These are phyloP conservation scores for Scomber colias DNA, from an alignment of 2,113 vertebrate genomes.

Conservation along the genomic window DNA sequence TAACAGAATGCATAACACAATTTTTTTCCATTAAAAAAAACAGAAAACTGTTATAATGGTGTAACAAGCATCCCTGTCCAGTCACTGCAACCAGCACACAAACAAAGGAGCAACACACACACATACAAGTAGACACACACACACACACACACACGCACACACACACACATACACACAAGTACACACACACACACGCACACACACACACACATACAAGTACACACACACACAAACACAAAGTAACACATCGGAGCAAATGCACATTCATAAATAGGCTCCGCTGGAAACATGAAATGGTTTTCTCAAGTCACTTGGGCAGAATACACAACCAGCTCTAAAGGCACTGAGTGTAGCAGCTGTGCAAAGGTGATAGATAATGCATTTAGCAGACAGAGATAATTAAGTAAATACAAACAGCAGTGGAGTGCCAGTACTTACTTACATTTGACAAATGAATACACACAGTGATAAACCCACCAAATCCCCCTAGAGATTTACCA, in stretches of 20 bases:
- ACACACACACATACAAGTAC: background rate
- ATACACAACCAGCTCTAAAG: constrained; percentile 6
- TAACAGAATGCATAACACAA: background rate
- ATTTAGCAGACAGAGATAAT: constrained; percentile 31
- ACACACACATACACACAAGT: background rate
- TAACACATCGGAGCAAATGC: background rate
- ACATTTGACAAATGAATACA: constrained; percentile 54
- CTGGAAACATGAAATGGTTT: constrained; percentile 1
- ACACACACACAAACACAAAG: background rate
- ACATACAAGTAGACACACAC: background rate
- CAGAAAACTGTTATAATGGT: constrained; percentile 10
- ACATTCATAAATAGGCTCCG: background rate
- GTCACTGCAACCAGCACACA: too few species aligned
- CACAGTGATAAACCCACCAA: constrained; percentile 43
- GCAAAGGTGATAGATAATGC: constrained; percentile 49
- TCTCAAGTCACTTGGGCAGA: constrained; percentile 2
- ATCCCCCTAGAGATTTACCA: constrained; percentile 40
- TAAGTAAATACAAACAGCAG: constrained; percentile 51
- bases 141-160: background rate
- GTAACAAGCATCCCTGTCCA: background rate
- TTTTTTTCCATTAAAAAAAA: background rate
- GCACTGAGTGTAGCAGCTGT: constrained; percentile 48
- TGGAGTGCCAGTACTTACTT: constrained; percentile 22
- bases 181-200: background rate
- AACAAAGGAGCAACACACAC: background rate